phyloP scores from a whole-genome alignment of 2,113 vertebrate species.

The Aviceda subcristata region DNA sequence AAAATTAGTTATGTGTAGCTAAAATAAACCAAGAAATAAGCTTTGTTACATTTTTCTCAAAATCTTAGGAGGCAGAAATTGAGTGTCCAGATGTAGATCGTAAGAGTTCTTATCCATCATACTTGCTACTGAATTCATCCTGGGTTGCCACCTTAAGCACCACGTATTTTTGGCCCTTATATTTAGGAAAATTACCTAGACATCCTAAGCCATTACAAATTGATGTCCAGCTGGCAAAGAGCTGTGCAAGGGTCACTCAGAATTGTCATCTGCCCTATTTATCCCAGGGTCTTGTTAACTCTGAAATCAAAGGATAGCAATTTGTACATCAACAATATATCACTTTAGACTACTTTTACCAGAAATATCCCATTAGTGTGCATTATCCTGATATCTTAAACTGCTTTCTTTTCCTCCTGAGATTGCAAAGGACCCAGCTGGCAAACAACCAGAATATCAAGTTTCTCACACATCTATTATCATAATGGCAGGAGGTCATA shows the following conservation, averaged over 20 bases:
- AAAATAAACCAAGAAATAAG: neutral
- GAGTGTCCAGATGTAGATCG: neutral
- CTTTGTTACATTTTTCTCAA: neutral
- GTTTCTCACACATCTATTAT: slow-evolving; percentile 1
- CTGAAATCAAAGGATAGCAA: neutral
- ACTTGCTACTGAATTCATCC: neutral
- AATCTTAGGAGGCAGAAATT: neutral
- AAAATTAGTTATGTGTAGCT: neutral
- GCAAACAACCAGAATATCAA: slow-evolving; percentile 4
- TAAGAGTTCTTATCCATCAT: neutral
- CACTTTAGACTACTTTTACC: neutral
- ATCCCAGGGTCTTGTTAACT: neutral
- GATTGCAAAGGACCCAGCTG: neutral
- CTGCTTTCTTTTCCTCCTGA: neutral
- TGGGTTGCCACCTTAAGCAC: neutral
- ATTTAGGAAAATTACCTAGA: neutral
- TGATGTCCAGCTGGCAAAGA: neutral
- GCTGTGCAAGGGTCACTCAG: neutral
- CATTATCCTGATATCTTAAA: slow-evolving; percentile 45
- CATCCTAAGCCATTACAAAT: neutral
- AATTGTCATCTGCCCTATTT: neutral
- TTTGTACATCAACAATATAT: neutral
- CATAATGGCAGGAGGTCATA: neutral
- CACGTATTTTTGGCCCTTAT: neutral
- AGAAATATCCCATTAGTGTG: slow-evolving; percentile 37